A percentile compares a stretch with the other conserved stretches of the same genome.
Evolutionary conservation across 2,888 invertebrate genomes (phyloP).

Genomic region (Agonopterix subpropinquella): DNA sequence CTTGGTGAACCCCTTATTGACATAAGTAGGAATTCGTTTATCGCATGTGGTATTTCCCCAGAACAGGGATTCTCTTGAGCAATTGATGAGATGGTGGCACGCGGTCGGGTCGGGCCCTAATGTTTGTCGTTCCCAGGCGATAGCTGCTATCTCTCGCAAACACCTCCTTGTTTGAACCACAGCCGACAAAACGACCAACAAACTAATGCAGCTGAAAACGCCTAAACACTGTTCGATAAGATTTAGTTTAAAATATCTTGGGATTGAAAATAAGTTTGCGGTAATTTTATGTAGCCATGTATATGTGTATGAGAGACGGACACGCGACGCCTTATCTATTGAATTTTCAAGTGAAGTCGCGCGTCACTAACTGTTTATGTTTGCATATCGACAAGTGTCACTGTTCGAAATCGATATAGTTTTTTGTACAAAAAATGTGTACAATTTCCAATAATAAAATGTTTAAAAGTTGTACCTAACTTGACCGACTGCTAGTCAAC

Average conservation of each 20-base stretch:
- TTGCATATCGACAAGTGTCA: constrained; percentile 56
- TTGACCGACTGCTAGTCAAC: no score
- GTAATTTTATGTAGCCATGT: background rate
- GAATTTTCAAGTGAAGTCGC: constrained; percentile 64
- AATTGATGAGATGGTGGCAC: constrained; percentile 57
- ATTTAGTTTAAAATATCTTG: background rate
- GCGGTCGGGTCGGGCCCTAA: constrained; percentile 51
- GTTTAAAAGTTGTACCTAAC: no score
- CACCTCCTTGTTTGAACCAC: constrained; percentile 66
- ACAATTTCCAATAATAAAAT: no score
- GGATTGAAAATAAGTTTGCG: background rate
- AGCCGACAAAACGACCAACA: constrained; percentile 40
- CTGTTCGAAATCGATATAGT: constrained; percentile 43
- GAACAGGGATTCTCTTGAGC: constrained; percentile 27
- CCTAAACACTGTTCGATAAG: background rate
- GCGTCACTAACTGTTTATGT: constrained; percentile 56
- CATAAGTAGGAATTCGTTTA: background rate
- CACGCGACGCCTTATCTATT: constrained; percentile 64
- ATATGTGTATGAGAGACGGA: constrained; percentile 18
- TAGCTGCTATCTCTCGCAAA: constrained; percentile 70
- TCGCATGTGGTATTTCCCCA: constrained; percentile 23
- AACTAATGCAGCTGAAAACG: background rate
- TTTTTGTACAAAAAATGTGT: constrained; percentile 15
- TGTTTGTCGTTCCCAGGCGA: constrained; percentile 74
- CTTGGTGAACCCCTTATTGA: no score